These are phyloP conservation scores for Lepidocyrtoides sp. DNA, from an alignment of 2,888 invertebrate genomes.

Conservation along the genomic window DNA sequence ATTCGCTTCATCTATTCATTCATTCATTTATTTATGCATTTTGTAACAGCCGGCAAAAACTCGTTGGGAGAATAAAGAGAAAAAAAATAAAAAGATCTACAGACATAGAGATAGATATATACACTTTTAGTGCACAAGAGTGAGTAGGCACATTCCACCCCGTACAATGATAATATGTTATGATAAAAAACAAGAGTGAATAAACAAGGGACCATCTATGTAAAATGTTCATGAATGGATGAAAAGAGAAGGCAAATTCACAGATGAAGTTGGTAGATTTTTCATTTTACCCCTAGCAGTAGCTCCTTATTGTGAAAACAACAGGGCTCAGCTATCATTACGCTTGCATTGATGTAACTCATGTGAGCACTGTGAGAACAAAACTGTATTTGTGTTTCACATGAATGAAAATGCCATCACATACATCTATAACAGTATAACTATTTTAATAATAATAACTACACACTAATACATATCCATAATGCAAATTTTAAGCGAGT, in stretches of 20 bases:
- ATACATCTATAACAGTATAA: conserved; percentile 54
- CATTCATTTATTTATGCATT: conserved; percentile 75
- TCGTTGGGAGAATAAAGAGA: conserved; percentile 25
- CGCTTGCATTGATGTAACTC: conserved; percentile 66
- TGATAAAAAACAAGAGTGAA: background rate
- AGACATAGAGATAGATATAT: too few relatives aligned
- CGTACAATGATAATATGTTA: conserved; percentile 58
- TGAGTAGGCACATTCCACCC: conserved; percentile 53
- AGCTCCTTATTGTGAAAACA: background rate
- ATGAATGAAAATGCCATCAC: conserved; percentile 67
- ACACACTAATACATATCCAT: too few relatives aligned
- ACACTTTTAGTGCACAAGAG: background rate
- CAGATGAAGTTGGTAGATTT: conserved; percentile 68
- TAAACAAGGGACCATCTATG: conserved; percentile 5
- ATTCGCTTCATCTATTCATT: conserved; percentile 63
- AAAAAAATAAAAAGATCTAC: background rate
- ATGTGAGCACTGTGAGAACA: conserved; percentile 42
- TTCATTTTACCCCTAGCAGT: conserved; percentile 40
- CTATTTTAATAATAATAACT: conserved; percentile 22
- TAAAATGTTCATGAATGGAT: conserved; percentile 7
- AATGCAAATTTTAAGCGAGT: background rate
- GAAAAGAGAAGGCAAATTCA: conserved; percentile 14
- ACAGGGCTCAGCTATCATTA: conserved; percentile 50
- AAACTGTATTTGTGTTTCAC: conserved; percentile 55
- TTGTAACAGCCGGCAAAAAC: conserved; percentile 58